Evolutionary conservation across 2,797 vertebrate species (phyloP).

Genomic region (Okamejei kenojei): DNA sequence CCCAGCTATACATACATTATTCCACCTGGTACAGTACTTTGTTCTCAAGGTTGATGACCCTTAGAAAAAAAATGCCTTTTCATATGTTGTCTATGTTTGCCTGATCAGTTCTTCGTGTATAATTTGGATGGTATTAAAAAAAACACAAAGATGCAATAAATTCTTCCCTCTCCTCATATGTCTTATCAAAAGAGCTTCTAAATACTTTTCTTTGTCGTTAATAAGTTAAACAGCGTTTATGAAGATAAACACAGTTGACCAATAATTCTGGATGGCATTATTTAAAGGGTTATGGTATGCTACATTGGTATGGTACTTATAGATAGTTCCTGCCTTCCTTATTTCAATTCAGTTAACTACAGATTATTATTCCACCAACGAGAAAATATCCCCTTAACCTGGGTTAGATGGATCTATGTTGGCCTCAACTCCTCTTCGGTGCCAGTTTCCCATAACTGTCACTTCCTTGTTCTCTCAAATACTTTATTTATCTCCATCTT

Average conservation of each 20-base stretch:
- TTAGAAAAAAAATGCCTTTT: not conserved
- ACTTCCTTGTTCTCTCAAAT: no score
- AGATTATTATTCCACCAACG: not conserved
- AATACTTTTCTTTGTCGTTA: not conserved
- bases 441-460: no score
- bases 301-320: no score
- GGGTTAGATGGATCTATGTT: no score
- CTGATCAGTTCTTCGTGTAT: not conserved
- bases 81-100: not conserved
- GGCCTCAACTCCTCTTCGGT: no score
- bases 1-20: not conserved
- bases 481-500: no score
- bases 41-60: not conserved
- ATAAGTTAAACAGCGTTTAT: not conserved
- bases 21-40: not conserved
- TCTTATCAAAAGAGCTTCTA: not conserved
- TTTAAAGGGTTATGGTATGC: not conserved
- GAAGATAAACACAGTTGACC: not conserved
- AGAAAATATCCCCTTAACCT: no score
- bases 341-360: slow-evolving; percentile 10
- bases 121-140: not conserved
- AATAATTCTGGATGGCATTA: not conserved
- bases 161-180: not conserved
- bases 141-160: not conserved
- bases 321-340: not conserved